phyloP scores from a whole-genome alignment of 2,888 invertebrate genomes.

The Griposia aprilina region DNA sequence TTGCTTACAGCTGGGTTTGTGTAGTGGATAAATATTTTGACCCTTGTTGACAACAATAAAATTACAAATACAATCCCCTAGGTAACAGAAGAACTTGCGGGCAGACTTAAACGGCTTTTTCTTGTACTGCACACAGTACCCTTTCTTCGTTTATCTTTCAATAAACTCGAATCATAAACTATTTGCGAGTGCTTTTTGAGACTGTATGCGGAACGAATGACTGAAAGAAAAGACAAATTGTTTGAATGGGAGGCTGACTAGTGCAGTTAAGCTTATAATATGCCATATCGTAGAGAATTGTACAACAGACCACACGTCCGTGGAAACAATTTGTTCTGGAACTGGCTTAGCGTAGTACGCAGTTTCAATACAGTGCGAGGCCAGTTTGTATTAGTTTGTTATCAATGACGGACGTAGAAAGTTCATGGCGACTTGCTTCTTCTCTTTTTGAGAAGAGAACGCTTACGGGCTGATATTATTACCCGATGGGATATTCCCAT shows the following conservation, averaged over 20 bases:
- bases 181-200: too few relatives aligned
- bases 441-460: not conserved
- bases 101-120: too few relatives aligned
- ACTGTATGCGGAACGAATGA: not conserved
- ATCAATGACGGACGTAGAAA: not conserved
- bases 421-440: not conserved
- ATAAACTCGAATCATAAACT: too few relatives aligned
- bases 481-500: too few relatives aligned
- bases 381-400: not conserved
- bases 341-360: not conserved
- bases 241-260: not conserved
- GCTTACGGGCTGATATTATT: not conserved
- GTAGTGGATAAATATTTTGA: too few relatives aligned
- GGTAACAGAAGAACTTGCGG: too few relatives aligned
- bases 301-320: too few relatives aligned
- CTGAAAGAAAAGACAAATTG: not conserved
- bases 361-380: not conserved
- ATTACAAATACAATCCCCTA: too few relatives aligned
- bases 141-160: too few relatives aligned
- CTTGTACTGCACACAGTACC: too few relatives aligned
- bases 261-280: not conserved
- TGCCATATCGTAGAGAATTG: not conserved
- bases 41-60: too few relatives aligned
- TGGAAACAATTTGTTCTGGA: not conserved
- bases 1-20: too few relatives aligned